phyloP scores from a whole-genome alignment of 37 sponge, comb jelly and placozoan genomes.

The Mnemiopsis leidyi region DNA sequence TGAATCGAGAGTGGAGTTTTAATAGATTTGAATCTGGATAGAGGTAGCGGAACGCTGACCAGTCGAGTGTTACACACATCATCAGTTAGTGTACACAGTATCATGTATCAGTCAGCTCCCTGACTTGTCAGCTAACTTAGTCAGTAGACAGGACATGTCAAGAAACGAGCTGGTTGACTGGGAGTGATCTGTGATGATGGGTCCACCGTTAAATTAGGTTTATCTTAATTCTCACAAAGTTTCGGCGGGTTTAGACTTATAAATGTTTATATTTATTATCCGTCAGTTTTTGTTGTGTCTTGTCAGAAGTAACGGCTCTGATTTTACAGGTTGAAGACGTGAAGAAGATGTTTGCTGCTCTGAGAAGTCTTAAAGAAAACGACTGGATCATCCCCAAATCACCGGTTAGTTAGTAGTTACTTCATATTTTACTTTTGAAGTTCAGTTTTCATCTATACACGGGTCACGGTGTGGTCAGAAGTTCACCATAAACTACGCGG shows the following conservation, averaged over 20 bases:
- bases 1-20: not conserved
- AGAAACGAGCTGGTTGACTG: not conserved
- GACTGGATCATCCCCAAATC: constrained; percentile 48
- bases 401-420: not conserved
- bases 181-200: not conserved
- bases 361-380: constrained; percentile 29
- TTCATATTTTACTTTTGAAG: too few relatives aligned
- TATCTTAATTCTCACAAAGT: not conserved
- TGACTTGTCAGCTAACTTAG: too few relatives aligned
- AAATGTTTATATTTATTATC: too few relatives aligned
- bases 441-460: too few relatives aligned
- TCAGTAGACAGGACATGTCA: not conserved
- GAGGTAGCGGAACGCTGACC: not conserved
- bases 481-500: too few relatives aligned
- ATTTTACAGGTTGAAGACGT: constrained; percentile 51
- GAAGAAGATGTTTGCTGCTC: constrained; percentile 53
- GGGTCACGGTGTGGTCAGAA: too few relatives aligned
- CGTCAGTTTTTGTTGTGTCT: not conserved
- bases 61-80: not conserved
- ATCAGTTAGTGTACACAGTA: not conserved
- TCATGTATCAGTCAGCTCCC: not conserved
- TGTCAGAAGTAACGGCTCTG: not conserved
- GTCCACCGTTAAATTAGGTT: not conserved
- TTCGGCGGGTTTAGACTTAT: too few relatives aligned
- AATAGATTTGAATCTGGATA: not conserved